Conservation (phyloP, 2,113 vertebrate genomes). For the Callaeas wilsoni region DNA sequence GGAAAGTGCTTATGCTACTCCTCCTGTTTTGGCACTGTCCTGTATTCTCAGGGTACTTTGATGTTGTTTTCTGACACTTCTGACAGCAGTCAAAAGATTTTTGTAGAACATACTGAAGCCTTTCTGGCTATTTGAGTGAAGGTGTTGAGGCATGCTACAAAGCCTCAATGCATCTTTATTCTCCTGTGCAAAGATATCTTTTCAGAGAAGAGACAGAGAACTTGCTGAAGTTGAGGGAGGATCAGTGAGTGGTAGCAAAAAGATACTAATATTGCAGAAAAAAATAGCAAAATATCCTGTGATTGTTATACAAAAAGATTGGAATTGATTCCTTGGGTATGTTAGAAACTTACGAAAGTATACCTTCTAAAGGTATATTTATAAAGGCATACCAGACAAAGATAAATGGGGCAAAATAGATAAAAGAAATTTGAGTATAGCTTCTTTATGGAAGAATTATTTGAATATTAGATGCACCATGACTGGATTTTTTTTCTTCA, state of each 20-base stretch:
- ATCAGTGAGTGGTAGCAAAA: not conserved
- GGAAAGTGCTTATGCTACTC: not conserved
- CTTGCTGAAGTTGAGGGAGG: not conserved
- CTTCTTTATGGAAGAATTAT: not conserved
- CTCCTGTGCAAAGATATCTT: not conserved
- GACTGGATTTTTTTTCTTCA: not conserved
- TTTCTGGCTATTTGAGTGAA: not conserved
- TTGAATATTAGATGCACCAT: not conserved
- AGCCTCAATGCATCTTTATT: not conserved
- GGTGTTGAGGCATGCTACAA: not conserved
- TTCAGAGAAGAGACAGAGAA: not conserved
- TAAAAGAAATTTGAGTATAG: not conserved
- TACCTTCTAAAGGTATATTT: not conserved
- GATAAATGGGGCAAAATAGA: not conserved
- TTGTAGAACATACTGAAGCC: not conserved
- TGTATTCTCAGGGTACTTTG: not conserved
- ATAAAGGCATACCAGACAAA: not conserved
- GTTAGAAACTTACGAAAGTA: not conserved
- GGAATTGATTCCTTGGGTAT: not conserved
- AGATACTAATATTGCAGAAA: not conserved
- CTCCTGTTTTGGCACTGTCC: not conserved
- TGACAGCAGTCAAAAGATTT: slow-evolving; percentile 5
- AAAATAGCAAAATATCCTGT: not conserved
- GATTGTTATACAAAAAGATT: not conserved
- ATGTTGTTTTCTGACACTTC: slow-evolving; percentile 4